Base-by-base conservation (phyloP, 2,797 vertebrate genomes). In the Typhlichthys subterraneus region DNA sequence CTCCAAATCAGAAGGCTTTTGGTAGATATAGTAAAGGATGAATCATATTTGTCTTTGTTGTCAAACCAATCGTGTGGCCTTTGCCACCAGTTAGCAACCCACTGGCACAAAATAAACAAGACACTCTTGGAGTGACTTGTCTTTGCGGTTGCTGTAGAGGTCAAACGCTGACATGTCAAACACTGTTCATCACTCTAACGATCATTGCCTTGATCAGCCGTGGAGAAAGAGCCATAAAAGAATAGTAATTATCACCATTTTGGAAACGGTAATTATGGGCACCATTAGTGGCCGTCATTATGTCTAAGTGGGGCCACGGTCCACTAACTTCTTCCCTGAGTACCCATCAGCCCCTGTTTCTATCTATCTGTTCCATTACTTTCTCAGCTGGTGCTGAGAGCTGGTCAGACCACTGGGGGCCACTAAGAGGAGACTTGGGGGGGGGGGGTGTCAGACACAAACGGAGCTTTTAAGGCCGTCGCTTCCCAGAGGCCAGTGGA, bases 281-380 rank as follows among this genome's bases (percentile, higher is more conserved):
- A 78, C 84, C 87, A 87, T 91, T 89, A 91, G 83, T 71, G 82
- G 85, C 81, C 77, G 73, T 89, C 88, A 84, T 85, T 80, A 76
- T 77, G 80, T 85, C 79, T 87, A 87, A 86, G 82, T 86, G 83
- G 82, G 81, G 82, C 82, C 79, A 62, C 12, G 60, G 84, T 82
- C 83, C 82, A 79, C 65, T 80, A 88, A 82, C 86, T 82, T 70
- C 59, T 83, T 77, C 14, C 47, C 57, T 78, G 87, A 91, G 80
- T 73, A 75, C 72, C 77, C 70, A 71, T 74, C 69, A 62, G 45
- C 67, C 69, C 69, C 45, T 65, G 61, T 82, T 70, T 74, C 63
- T 83, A 70, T 72, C 55, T 65, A 69, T 70, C 73, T 77, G 71
- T 55, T 65, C 75, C 65, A 54, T 73, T 19, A 31, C 56, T 72